These are phyloP conservation scores for human DNA, from an alignment of 2,113 vertebrate genomes.

Conservation along the genomic window DNA sequence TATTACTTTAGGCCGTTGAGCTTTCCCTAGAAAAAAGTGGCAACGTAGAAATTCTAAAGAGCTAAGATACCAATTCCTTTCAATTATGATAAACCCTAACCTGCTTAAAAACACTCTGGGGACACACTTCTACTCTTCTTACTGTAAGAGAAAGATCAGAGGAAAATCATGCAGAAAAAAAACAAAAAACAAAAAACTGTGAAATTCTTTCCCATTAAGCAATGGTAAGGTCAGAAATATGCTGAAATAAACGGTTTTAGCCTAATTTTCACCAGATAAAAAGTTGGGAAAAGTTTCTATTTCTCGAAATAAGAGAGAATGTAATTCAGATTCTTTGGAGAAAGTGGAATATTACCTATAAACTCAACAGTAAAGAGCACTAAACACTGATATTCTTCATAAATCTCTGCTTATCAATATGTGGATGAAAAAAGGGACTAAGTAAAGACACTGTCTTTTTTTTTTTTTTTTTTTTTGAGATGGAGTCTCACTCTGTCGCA, in stretches of 20 bases:
- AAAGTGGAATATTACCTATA: not conserved
- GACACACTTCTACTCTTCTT: not conserved
- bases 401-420: not conserved
- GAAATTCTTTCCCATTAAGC: slow-evolving; percentile 55
- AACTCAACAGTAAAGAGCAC: not conserved
- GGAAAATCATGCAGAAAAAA: not conserved
- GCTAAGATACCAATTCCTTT: not conserved
- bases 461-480: not conserved
- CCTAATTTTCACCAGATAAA: slow-evolving; percentile 66
- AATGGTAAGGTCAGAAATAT: slow-evolving; percentile 53
- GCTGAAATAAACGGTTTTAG: slow-evolving; percentile 46
- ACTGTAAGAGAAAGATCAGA: not conserved
- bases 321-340: slow-evolving; percentile 21
- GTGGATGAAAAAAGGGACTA: not conserved
- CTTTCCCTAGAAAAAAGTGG: not conserved
- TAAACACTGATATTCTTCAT: not conserved
- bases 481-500: too few relatives aligned
- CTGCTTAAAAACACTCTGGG: not conserved
- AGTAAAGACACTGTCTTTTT: not conserved
- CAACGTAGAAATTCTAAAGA: not conserved
- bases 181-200: not conserved
- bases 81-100: not conserved
- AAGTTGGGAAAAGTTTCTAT: not conserved
- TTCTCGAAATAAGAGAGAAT: slow-evolving; percentile 38
- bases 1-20: not conserved